Conservation (phyloP, 2,888 invertebrate genomes). For the Philereme transversata region DNA sequence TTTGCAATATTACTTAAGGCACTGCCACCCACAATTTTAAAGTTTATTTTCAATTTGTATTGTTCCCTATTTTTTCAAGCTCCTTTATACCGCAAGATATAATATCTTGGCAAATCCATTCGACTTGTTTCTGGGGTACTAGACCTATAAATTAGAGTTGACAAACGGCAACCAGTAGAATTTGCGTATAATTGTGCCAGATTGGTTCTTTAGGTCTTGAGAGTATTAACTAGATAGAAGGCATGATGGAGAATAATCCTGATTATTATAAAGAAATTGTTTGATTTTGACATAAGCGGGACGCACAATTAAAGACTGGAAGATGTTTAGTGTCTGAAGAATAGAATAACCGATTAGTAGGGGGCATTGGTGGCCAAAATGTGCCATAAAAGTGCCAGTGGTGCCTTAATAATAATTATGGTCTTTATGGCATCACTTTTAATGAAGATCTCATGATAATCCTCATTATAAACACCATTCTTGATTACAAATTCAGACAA, state of each 20-base stretch:
- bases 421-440: no score
- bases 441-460: no score
- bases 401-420: no score
- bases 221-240: constrained; percentile 1
- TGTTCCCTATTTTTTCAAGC: not conserved
- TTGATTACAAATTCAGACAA: no score
- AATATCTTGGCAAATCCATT: not conserved
- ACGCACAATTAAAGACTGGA: no score
- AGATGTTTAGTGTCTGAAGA: no score
- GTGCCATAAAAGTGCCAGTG: no score
- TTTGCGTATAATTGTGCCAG: constrained; percentile 18
- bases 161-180: constrained; percentile 22
- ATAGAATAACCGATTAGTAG: no score
- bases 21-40: not conserved
- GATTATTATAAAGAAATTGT: no score
- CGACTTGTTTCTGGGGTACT: constrained; percentile 5
- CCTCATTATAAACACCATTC: no score
- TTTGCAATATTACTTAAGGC: not conserved
- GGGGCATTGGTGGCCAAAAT: no score
- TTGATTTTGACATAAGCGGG: no score
- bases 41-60: not conserved
- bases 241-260: not conserved
- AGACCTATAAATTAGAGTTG: constrained; percentile 15
- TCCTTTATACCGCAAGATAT: not conserved
- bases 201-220: not conserved